These are phyloP conservation scores for Abramis brama DNA, from an alignment of 2,113 vertebrate genomes.

Conservation along the genomic window DNA sequence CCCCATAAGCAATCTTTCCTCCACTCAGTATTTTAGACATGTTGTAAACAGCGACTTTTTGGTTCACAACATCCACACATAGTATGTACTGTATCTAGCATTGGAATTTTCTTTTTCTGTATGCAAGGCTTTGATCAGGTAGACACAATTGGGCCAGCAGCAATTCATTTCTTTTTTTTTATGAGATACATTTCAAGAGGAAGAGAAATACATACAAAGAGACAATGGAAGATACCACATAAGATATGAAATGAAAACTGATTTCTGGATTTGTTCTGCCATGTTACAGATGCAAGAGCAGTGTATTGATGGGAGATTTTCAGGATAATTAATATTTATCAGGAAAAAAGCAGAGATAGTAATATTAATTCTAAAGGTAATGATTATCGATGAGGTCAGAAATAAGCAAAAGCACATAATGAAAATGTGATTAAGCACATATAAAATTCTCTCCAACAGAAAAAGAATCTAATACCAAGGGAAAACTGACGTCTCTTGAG, in stretches of 20 bases:
- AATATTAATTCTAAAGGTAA: not conserved
- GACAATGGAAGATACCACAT: not conserved
- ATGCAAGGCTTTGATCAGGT: constrained; percentile 34
- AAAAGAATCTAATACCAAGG: not conserved
- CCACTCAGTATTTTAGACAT: not conserved
- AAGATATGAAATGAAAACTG: too few species aligned
- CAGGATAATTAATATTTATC: constrained; percentile 24
- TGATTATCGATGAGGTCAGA: constrained; percentile 1
- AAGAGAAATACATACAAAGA: constrained; percentile 10
- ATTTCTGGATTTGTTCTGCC: not conserved
- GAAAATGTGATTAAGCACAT: not conserved
- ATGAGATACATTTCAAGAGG: constrained; percentile 9
- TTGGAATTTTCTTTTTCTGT: not conserved
- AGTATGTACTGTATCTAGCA: constrained; percentile 9
- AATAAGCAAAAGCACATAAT: not conserved
- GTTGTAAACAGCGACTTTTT: not conserved
- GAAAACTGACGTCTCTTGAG: constrained; percentile 10
- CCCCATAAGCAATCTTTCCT: not conserved
- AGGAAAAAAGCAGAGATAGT: not conserved
- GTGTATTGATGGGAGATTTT: not conserved
- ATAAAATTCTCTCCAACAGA: not conserved
- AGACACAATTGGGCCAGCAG: constrained; percentile 36
- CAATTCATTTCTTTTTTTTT: constrained; percentile 40
- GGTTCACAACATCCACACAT: not conserved
- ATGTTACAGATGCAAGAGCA: not conserved